Evolutionary conservation across 2,888 invertebrate species (phyloP), one percentile per base, ranked within the genome.

Genomic region (Caenorhabditis auriculariae): DNA sequence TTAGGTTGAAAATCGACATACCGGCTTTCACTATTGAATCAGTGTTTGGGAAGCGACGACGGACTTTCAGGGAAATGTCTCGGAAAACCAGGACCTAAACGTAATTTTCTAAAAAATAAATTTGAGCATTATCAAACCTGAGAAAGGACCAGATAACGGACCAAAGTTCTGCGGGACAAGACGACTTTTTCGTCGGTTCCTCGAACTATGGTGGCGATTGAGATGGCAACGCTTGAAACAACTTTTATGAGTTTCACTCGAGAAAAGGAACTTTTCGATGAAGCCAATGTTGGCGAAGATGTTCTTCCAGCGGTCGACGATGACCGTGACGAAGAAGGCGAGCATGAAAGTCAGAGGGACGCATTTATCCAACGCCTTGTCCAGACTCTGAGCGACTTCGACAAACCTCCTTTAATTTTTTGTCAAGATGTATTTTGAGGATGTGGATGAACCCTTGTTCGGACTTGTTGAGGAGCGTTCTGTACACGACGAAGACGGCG

Each of bases 21-120:
- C 71, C 71, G 15, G 68, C 57, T 19, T 64, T 59, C 6, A 76
- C 62, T 12, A 76, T 59, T 2, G 73, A 51, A 24, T 72, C 66
- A 38, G 57, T 56, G 24, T 70, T 69, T 4, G 76, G 76, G 38
- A 74, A 76, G 9, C 76, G 42, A 27, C 74, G 47, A 7, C 75
- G 50, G 0, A 71, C 74, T 46, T 60, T 60, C 41, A 76, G 35
- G 0, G 76, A 76, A 46, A 76, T 74, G 46, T 76, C 76, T 12
- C 76, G 69, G 44, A 74, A 76, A 2, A 76, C 72, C 9, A 76
- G 61, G 38, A 76, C 61, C 66, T 75, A 61, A 52, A 47, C 15
- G 23, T 24, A 9, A 21, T 23, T 1, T 2, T 35, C 15, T n/a
- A n/a, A n/a, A n/a, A n/a, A n/a, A 12, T 5, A 43, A 23, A 4